Evolutionary conservation across 2,888 invertebrate genomes (phyloP).

Genomic region (Chloroclysta siterata): DNA sequence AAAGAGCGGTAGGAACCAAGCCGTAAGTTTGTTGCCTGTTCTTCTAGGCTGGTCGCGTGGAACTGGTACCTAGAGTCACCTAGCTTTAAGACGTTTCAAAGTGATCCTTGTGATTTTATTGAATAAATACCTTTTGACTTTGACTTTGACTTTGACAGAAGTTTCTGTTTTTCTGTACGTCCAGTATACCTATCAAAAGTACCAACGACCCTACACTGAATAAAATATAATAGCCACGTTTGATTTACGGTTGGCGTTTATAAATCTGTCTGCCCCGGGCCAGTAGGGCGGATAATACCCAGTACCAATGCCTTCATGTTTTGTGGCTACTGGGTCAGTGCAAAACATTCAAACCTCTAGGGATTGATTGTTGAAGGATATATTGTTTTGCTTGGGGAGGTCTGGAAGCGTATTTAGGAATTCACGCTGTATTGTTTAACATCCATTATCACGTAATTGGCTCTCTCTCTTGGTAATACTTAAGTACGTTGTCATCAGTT

Average conservation of each 20-base stretch:
- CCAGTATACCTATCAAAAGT: background rate
- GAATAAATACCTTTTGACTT: no score
- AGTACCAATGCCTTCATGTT: slow-evolving; percentile 8
- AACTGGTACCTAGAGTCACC: no score
- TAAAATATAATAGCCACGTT: slow-evolving; percentile 7
- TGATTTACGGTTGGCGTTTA: slow-evolving; percentile 6
- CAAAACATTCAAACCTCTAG: slow-evolving; percentile 6
- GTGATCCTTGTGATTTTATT: no score
- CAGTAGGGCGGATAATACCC: slow-evolving; percentile 3
- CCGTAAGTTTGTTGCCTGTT: no score
- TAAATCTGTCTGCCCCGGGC: slow-evolving; percentile 11
- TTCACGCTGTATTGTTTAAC: background rate
- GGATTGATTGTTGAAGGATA: slow-evolving; percentile 5
- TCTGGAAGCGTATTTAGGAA: background rate
- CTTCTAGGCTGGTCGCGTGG: no score
- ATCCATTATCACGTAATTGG: background rate
- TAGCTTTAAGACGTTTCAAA: no score
- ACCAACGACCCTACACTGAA: slow-evolving; percentile 2
- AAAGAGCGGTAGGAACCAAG: no score
- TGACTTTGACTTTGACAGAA: no score
- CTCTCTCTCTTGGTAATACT: background rate
- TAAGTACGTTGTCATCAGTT: background rate
- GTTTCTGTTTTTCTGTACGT: background rate
- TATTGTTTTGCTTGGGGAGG: slow-evolving; percentile 10
- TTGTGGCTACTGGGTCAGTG: slow-evolving; percentile 6